phyloP scores from a whole-genome alignment of 2,113 vertebrate genomes.

The Takifugu flavidus region DNA sequence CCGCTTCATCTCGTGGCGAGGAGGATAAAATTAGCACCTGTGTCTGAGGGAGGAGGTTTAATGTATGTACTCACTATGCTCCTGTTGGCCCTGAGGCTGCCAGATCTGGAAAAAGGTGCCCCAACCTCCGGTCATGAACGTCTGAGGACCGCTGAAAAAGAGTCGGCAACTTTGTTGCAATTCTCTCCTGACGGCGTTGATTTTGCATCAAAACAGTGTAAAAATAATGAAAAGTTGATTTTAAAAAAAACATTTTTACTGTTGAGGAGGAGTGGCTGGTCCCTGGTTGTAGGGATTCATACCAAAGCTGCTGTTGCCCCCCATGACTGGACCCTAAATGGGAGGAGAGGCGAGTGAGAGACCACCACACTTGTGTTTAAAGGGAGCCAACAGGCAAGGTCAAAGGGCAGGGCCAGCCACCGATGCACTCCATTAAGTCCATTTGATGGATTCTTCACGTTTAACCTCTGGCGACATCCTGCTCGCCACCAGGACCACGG shows the following conservation, averaged over 20 bases:
- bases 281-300: conserved; percentile 92
- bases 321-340: conserved; percentile 83
- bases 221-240: background rate
- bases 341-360: conserved; percentile 53
- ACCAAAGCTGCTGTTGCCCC: conserved; percentile 85
- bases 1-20: conserved; percentile 1
- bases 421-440: conserved; percentile 75
- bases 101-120: conserved; percentile 95
- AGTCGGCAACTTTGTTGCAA: background rate
- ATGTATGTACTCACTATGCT: conserved; percentile 78
- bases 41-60: no score
- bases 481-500: conserved; percentile 56
- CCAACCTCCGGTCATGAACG: conserved; percentile 95
- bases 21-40: no score
- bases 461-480: conserved; percentile 72
- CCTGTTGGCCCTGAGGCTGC: conserved; percentile 93
- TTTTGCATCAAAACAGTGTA: background rate
- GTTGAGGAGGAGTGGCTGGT: conserved; percentile 88
- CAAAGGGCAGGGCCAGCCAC: conserved; percentile 62
- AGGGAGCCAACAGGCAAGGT: conserved; percentile 67
- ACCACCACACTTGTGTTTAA: conserved; percentile 70
- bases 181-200: background rate
- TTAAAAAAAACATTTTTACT: conserved; percentile 77
- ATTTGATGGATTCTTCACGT: conserved; percentile 76
- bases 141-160: conserved; percentile 83